Evolutionary conservation across 2,888 invertebrate species (phyloP), one percentile per base, ranked within the genome.

Genomic region (Oligia latruncula): DNA sequence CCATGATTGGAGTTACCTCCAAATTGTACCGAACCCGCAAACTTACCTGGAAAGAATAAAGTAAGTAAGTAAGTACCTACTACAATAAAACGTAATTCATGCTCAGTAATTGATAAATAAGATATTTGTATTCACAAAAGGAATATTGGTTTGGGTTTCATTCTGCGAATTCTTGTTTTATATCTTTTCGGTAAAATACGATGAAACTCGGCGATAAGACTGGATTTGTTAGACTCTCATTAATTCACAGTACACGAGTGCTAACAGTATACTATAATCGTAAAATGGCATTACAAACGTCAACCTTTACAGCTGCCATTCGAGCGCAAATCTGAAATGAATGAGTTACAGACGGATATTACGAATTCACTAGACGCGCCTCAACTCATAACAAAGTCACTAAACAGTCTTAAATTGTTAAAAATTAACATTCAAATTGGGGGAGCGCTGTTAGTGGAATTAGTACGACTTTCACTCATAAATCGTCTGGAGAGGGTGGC

Each of bases 391-490:
- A 94, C 93, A 92, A 94, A 95, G 94, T 94, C 94, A 93, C 93
- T 95, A 94, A 95, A 94, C 93, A 94, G 93, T 93, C 94, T 94
- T 93, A 94, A 96, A 96, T 96, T 95, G 95, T 95, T 95, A 96
- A 96, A 96, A 96, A 96, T 96, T 96, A 95, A 95, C 96, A 96
- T 96, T 96, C 94, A 96, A 96, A 96, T 96, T 95, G 95, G 94
- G 93, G 94, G 93, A 94, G 94, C 90, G 94, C 95, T 95, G 95
- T 96, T 95, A 96, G 96, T 95, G 94, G 96, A 95, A 96, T 96
- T 96, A 96, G 95, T 95, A 92, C 91, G 94, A 95, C 94, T 95
- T 95, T 93, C 92, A 92, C 93, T 93, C 95, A 95, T 96, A 96
- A 96, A 96, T 96, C 95, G 96, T 95, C 95, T 95, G 92, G 93